Percentiles rank a stretch among this genome's conserved stretches.
These are phyloP conservation scores for Copidosoma aretas DNA, from an alignment of 2,888 invertebrate genomes.

Conservation along the genomic window DNA sequence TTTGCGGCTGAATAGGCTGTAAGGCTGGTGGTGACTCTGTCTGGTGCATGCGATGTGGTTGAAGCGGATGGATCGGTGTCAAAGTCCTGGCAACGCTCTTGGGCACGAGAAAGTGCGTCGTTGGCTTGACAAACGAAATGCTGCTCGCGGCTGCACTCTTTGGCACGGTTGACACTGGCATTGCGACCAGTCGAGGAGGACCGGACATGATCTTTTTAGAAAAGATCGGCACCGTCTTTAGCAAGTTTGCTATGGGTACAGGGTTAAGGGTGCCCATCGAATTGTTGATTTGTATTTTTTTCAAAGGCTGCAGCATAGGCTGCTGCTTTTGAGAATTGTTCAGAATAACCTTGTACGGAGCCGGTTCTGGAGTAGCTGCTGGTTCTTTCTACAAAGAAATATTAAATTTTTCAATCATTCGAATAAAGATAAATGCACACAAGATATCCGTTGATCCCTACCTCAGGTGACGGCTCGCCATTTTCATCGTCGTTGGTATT, in stretches of 20 bases:
- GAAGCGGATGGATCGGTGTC: neutral
- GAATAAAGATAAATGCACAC: too few relatives aligned
- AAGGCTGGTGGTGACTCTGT: neutral
- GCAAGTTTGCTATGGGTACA: constrained; percentile 47
- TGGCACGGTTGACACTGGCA: constrained; percentile 31
- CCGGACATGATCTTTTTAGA: constrained; percentile 25
- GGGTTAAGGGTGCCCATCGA: constrained; percentile 45
- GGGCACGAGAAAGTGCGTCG: constrained; percentile 28
- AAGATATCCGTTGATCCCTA: neutral
- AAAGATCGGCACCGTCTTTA: constrained; percentile 40
- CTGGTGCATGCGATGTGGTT: neutral
- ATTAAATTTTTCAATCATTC: neutral
- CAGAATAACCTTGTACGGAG: neutral
- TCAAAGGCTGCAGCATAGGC: constrained; percentile 2
- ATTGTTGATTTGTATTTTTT: constrained; percentile 17
- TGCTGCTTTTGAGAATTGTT: neutral
- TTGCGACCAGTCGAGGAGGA: constrained; percentile 22
- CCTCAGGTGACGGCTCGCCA: neutral
- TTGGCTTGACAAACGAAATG: constrained; percentile 31
- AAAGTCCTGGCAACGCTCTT: constrained; percentile 17
- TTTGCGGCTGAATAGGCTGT: too few relatives aligned
- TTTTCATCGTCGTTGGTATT: constrained; percentile 36
- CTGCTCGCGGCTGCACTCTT: constrained; percentile 16
- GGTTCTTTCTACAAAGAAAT: neutral
- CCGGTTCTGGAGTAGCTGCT: neutral